Conservation (phyloP, 2,797 vertebrate species). For the Graptemys geographica region DNA sequence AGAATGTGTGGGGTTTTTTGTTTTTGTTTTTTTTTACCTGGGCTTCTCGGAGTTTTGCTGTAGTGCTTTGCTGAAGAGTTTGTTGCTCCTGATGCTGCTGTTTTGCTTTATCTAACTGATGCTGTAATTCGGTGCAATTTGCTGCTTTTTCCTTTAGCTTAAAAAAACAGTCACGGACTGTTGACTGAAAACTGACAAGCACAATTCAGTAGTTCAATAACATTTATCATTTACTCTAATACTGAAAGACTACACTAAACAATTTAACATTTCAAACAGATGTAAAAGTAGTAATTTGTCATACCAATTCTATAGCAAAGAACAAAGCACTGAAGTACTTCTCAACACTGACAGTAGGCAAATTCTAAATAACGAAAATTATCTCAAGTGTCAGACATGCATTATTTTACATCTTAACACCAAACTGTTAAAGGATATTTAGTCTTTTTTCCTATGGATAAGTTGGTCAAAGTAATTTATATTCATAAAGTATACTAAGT, state of each 20-base stretch:
- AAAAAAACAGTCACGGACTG: constrained; percentile 49
- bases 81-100: constrained; percentile 97
- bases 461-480: not conserved
- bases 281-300: not conserved
- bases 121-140: constrained; percentile 91
- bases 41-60: constrained; percentile 94
- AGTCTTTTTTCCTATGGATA: constrained; percentile 3
- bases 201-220: not conserved
- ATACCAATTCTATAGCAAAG: not conserved
- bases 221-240: constrained; percentile 13
- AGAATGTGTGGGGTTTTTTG: not conserved
- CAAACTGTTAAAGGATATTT: constrained; percentile 3
- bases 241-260: constrained; percentile 14
- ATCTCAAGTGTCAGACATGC: not conserved
- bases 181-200: constrained; percentile 50
- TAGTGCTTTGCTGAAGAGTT: constrained; percentile 93
- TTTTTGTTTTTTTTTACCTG: constrained; percentile 84
- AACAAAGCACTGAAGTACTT: constrained; percentile 27
- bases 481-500: not conserved
- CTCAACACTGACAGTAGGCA: not conserved
- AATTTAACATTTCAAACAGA: not conserved
- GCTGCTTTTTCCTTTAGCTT: constrained; percentile 92
- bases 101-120: constrained; percentile 95
- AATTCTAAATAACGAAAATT: not conserved
- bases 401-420: constrained; percentile 20